Evolutionary conservation across 2,888 invertebrate species (phyloP).

Genomic region (Ormyrus thymus): DNA sequence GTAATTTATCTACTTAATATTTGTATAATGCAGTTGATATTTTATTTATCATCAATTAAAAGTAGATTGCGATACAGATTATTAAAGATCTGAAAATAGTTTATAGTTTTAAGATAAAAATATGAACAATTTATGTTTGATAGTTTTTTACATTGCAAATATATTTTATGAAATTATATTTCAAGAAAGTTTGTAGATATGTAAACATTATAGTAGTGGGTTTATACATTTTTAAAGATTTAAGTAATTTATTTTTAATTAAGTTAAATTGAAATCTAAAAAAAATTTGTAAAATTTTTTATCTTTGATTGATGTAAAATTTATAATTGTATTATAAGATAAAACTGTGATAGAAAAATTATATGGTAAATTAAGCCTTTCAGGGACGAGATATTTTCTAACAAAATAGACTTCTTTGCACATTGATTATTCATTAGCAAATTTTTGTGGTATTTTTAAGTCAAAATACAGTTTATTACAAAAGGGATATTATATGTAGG

Average conservation of each 20-base stretch:
- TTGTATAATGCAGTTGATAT: conserved; percentile 20
- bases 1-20: conserved; percentile 19
- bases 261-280: background rate
- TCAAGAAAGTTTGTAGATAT: conserved; percentile 38
- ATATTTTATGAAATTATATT: conserved; percentile 1
- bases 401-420: too few species aligned
- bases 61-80: background rate
- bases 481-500: too few species aligned
- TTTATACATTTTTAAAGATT: conserved; percentile 65
- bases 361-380: too few species aligned
- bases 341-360: too few species aligned
- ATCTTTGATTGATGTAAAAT: too few species aligned
- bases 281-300: too few species aligned
- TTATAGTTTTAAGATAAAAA: conserved; percentile 14
- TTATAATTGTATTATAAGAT: too few species aligned
- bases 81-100: conserved; percentile 23
- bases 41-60: conserved; percentile 7
- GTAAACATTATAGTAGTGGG: conserved; percentile 80
- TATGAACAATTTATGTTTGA: background rate
- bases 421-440: too few species aligned
- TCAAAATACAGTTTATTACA: too few species aligned
- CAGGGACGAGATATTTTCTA: too few species aligned
- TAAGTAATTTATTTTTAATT: background rate
- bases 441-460: too few species aligned
- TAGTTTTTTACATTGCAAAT: conserved; percentile 4